These are phyloP conservation scores for Ara ararauna DNA, from an alignment of 2,797 vertebrate species.

Conservation along the genomic window DNA sequence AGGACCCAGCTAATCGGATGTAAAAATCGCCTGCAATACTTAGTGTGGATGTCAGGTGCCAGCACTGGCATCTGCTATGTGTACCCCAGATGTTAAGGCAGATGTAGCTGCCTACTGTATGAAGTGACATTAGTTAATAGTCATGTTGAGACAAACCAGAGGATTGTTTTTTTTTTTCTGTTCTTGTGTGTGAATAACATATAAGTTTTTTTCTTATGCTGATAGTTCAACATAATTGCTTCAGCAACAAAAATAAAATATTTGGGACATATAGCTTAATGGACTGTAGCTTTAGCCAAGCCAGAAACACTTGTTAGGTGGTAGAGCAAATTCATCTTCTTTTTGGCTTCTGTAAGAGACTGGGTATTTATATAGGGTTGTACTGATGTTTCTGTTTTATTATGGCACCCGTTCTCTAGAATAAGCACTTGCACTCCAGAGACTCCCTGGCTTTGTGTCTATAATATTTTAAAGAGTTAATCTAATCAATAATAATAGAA, in stretches of 20 bases:
- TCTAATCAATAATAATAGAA: background rate
- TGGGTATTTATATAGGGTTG: background rate
- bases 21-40: fast-evolving
- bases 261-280: background rate
- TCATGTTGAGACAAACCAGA: background rate
- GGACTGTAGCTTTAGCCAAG: background rate
- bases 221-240: background rate
- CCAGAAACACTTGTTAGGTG: background rate
- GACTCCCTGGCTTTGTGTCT: background rate
- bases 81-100: background rate
- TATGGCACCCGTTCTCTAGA: background rate
- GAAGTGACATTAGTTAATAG: background rate
- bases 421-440: background rate
- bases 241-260: background rate
- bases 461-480: background rate
- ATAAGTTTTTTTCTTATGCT: fast-evolving
- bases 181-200: background rate
- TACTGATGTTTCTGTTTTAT: background rate
- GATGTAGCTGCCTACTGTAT: background rate
- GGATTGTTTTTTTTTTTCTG: fast-evolving
- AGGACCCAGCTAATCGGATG: background rate
- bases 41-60: background rate
- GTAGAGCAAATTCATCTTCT: background rate
- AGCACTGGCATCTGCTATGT: fast-evolving
- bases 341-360: background rate